Conservation (phyloP, 2,113 vertebrate species). For the Manacus vitellinus region DNA sequence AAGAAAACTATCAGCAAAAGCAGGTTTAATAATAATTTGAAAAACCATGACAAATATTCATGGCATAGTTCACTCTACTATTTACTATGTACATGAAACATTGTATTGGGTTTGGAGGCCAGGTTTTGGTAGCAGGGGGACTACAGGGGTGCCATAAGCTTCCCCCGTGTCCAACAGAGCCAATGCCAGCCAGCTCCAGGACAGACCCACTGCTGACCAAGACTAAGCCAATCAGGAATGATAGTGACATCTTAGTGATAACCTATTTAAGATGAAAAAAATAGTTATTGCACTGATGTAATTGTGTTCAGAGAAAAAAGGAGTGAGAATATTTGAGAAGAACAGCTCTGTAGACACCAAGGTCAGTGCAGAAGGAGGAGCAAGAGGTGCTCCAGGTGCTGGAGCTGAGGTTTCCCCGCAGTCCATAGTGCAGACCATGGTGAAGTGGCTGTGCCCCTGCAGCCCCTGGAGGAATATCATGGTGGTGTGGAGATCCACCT, state of each 20-base stretch:
- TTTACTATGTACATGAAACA: neutral
- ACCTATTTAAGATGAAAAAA: too few species aligned
- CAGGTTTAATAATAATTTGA: neutral
- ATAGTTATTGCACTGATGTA: too few species aligned
- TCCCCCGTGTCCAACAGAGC: neutral
- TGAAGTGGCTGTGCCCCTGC: neutral
- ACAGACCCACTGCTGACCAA: neutral
- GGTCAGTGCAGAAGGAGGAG: neutral
- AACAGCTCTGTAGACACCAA: neutral
- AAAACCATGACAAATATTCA: neutral
- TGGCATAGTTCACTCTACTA: neutral
- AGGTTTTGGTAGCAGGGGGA: neutral
- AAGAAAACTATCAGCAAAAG: neutral
- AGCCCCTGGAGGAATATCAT: neutral
- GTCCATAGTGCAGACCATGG: neutral
- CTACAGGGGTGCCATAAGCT: neutral
- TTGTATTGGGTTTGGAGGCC: neutral
- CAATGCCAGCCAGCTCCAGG: neutral
- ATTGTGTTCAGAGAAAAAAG: neutral
- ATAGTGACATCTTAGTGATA: neutral
- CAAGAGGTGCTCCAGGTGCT: neutral
- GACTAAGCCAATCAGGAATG: neutral
- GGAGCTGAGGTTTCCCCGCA: neutral
- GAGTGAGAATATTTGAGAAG: neutral
- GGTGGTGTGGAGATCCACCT: neutral